A percentile compares a stretch with the other conserved stretches of the same genome.
Evolutionary conservation across 2,888 invertebrate species (phyloP).

Genomic region (Macrosoma leucophasiata): DNA sequence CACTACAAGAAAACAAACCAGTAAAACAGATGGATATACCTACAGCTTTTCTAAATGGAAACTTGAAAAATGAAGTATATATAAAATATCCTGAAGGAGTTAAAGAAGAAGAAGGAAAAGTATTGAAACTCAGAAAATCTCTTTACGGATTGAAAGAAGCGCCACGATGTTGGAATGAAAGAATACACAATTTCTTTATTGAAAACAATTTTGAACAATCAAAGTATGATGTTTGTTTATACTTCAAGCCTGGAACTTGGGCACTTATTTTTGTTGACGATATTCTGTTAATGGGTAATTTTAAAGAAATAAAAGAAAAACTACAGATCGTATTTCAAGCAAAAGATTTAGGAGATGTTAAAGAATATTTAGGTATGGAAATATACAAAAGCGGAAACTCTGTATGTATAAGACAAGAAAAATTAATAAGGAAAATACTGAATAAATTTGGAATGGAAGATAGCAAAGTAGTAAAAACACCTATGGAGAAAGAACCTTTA

Average conservation of each 20-base stretch:
- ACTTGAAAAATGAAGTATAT: constrained; percentile 11
- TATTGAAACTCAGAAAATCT: constrained; percentile 16
- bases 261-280: constrained; percentile 13
- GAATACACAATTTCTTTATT: constrained; percentile 12
- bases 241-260: constrained; percentile 3
- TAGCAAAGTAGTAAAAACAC: too few species aligned
- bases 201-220: constrained; percentile 11
- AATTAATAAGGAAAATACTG: too few species aligned
- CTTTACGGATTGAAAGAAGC: constrained; percentile 19
- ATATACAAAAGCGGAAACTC: too few species aligned
- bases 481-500: too few species aligned
- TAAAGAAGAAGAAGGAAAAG: constrained; percentile 6
- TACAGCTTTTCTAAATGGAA: constrained; percentile 9
- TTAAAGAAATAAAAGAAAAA: constrained; percentile 6
- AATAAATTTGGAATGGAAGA: too few species aligned
- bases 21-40: constrained; percentile 10
- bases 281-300: constrained; percentile 7
- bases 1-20: constrained; percentile 1
- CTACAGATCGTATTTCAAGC: constrained; percentile 14
- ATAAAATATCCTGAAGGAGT: constrained; percentile 16
- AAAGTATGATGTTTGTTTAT: constrained; percentile 18
- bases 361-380: constrained; percentile 15
- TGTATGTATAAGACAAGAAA: too few species aligned
- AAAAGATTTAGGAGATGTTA: constrained; percentile 16
- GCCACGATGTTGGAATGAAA: constrained; percentile 20